Percentiles rank a stretch among this genome's conserved stretches.
These are phyloP conservation scores for Carassius gibelio DNA, from an alignment of 2,113 vertebrate species.

Conservation along the genomic window DNA sequence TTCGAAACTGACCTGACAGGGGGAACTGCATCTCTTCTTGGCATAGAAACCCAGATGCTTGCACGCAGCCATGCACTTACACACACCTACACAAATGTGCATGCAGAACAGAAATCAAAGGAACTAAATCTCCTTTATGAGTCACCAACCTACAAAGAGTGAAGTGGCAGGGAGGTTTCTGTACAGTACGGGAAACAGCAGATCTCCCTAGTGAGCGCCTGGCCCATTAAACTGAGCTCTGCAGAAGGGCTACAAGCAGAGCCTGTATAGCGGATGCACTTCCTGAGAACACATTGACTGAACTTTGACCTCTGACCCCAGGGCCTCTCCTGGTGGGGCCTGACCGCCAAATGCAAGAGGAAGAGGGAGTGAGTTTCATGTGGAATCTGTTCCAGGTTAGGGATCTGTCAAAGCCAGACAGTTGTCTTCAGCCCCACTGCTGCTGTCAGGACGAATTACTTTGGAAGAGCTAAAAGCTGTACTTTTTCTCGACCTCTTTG, in stretches of 20 bases:
- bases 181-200: slow-evolving; percentile 54
- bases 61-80: slow-evolving; percentile 8
- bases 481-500: not conserved
- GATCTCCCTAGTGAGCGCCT: slow-evolving; percentile 50
- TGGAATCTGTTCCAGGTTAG: slow-evolving; percentile 52
- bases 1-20: slow-evolving; percentile 1
- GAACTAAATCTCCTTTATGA: slow-evolving; percentile 34
- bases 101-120: slow-evolving; percentile 16
- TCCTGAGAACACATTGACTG: slow-evolving; percentile 49
- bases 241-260: slow-evolving; percentile 32
- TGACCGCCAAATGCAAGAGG: slow-evolving; percentile 15
- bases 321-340: slow-evolving; percentile 44
- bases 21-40: not conserved
- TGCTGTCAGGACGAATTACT: slow-evolving; percentile 11
- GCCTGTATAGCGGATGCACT: slow-evolving; percentile 50
- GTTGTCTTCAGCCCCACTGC: slow-evolving; percentile 40
- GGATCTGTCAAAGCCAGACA: slow-evolving; percentile 48
- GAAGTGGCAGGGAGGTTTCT: slow-evolving; percentile 51
- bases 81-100: slow-evolving; percentile 30
- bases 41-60: slow-evolving; percentile 40
- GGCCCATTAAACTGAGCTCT: slow-evolving; percentile 51
- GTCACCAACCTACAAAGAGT: slow-evolving; percentile 48
- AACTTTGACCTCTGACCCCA: slow-evolving; percentile 53
- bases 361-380: slow-evolving; percentile 37
- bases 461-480: slow-evolving; percentile 1